phyloP scores from a whole-genome alignment of 2,888 invertebrate species.

The Pristionchus exspectatus region DNA sequence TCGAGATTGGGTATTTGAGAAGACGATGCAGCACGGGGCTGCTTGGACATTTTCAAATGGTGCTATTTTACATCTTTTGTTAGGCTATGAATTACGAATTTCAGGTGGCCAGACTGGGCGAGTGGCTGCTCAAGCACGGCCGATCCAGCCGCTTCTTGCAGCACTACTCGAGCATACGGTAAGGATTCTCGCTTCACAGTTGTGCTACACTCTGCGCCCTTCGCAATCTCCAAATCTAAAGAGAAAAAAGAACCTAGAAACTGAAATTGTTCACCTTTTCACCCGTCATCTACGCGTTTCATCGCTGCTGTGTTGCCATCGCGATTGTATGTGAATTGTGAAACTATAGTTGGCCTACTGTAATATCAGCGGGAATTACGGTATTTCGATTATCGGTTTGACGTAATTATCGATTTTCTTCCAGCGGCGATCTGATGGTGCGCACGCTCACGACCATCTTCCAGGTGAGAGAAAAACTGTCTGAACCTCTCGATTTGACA shows the following conservation, averaged over 20 bases:
- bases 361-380: neutral
- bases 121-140: conserved; percentile 66
- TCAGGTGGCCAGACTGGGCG: conserved; percentile 63
- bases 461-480: too few relatives aligned
- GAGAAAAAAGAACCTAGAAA: too few relatives aligned
- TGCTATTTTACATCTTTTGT: too few relatives aligned
- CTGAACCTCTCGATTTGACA: too few relatives aligned
- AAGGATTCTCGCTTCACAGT: neutral
- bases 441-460: conserved; percentile 51
- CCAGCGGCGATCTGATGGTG: conserved; percentile 47
- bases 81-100: neutral
- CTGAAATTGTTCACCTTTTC: too few relatives aligned
- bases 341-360: neutral
- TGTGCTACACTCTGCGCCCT: neutral
- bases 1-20: too few relatives aligned
- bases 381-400: neutral
- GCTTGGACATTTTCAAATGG: too few relatives aligned
- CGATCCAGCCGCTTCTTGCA: conserved; percentile 61
- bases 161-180: conserved; percentile 67
- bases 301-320: too few relatives aligned
- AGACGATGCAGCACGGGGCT: too few relatives aligned
- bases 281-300: too few relatives aligned
- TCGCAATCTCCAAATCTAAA: too few relatives aligned
- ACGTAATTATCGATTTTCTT: neutral
- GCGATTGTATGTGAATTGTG: too few relatives aligned